Percentiles rank a stretch among this genome's conserved stretches.
phyloP scores from a whole-genome alignment of 1,140 invertebrate species.

The Drosophila sp. region DNA sequence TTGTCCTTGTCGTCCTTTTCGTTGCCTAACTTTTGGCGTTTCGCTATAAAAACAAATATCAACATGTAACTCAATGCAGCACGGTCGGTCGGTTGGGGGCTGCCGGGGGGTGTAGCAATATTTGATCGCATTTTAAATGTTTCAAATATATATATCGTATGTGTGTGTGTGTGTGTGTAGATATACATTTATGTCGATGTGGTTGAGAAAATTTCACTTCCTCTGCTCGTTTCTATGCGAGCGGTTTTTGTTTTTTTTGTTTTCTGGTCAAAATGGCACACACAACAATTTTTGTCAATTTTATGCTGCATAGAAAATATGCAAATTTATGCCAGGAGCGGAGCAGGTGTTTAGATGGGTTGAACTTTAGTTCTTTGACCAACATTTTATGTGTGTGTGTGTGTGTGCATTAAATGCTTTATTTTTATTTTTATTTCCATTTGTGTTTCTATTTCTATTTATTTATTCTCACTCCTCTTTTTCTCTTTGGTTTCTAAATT shows the following conservation, averaged over 20 bases:
- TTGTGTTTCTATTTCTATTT: conserved; percentile 13
- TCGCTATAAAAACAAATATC: conserved; percentile 42
- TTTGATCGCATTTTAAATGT: conserved; percentile 59
- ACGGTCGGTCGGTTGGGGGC: neutral
- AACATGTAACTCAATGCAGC: conserved; percentile 39
- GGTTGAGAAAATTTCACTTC: conserved; percentile 20
- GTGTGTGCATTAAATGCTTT: conserved; percentile 38
- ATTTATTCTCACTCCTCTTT: conserved; percentile 23
- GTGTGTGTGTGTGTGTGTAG: neutral
- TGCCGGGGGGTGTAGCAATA: neutral
- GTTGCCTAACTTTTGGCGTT: conserved; percentile 46
- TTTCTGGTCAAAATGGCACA: conserved; percentile 19
- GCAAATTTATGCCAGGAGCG: conserved; percentile 37
- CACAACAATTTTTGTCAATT: conserved; percentile 43
- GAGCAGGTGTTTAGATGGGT: neutral
- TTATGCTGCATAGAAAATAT: conserved; percentile 44
- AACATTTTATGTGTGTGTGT: conserved; percentile 33
- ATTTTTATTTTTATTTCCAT: conserved; percentile 11
- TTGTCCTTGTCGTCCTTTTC: conserved; percentile 21
- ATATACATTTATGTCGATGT: conserved; percentile 15
- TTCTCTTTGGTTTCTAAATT: conserved; percentile 27
- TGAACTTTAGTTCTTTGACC: conserved; percentile 33
- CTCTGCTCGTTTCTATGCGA: neutral
- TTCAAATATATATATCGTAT: conserved; percentile 33
- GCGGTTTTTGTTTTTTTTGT: conserved; percentile 8